Conservation (phyloP, 2,888 invertebrate species). For the Acanthoscelides obtectus region DNA sequence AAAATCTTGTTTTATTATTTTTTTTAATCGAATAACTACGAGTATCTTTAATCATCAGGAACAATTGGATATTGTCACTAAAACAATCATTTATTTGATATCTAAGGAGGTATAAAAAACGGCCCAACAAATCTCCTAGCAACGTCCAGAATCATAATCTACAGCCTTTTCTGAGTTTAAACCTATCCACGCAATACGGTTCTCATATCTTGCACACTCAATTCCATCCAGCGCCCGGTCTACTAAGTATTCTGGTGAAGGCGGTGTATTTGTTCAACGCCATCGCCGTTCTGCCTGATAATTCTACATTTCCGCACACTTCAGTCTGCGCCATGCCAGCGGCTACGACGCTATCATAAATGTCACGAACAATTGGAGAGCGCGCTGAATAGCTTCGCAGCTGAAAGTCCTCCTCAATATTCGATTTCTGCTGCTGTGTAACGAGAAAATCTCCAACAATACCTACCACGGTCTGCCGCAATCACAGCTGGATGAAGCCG, state of each 20-base stretch:
- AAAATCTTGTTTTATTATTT: no score
- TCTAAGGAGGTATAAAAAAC: no score
- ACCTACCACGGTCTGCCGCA: neutral
- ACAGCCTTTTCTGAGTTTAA: no score
- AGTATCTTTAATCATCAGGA: no score
- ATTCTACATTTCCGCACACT: neutral
- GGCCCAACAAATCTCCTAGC: no score
- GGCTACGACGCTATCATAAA: neutral
- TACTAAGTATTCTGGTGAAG: neutral
- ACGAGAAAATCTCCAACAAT: neutral
- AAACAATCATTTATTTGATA: no score
- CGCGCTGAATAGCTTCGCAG: neutral
- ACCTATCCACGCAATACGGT: no score
- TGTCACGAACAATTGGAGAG: neutral
- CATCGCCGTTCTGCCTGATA: neutral
- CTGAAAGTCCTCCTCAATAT: neutral
- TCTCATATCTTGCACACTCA: no score
- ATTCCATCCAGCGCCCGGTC: no score
- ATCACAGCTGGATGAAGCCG: neutral
- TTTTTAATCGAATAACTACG: no score
- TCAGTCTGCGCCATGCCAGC: neutral
- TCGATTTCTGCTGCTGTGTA: neutral
- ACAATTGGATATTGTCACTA: no score
- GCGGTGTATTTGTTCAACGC: neutral
- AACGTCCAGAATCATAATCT: no score